Base-by-base conservation (phyloP, 2,797 vertebrate species). In the Cossypha heuglini region DNA sequence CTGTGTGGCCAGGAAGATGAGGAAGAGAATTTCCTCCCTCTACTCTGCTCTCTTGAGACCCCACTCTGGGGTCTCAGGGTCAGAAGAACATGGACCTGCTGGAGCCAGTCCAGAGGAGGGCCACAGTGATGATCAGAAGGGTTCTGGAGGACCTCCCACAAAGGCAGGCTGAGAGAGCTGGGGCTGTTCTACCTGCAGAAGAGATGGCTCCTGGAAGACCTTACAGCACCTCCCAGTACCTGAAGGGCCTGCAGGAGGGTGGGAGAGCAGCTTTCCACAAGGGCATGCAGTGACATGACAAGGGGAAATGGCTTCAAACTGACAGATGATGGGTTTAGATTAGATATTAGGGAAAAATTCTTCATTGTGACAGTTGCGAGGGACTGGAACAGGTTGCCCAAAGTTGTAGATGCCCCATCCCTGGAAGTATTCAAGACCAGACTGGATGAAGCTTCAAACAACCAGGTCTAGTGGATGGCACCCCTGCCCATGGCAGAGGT, bases 291-390 rank as follows among this genome's bases (percentile, higher is more conserved):
- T 15, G 16, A 21, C 9, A 63, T 26, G 22, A 42, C 38, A 52
- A 69, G 33, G 19, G 33, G 26, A 8, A 29, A 69, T 25, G 31
- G 22, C 5, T 75, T 69, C 46, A 58, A 57, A 58, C 10, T 18
- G 29, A 28, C 26, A 16, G 25, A 40, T 11, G 3, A 3, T 40
- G 22, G 11, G 19, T 52, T 91, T 52, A 64, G 11, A 46, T 46
- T 63, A 57, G 43, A 9, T 40, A 37, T 37, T 25, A 63, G 31
- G 45, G 42, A 29, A 21, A 40, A 78, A 24, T 10, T 17, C 33
- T 59, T 78, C 24, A 10, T 43, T 46, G 21, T 59, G 33, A n/a
- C 0, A 0, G 25, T 28, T 38, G 16, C 0, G 3, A 45, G 21
- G 43, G 13, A 6, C 13, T 40, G 29, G 9, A 22, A 40, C 16